Evolutionary conservation across 2,888 invertebrate species (phyloP).

Genomic region (Macaria notata): DNA sequence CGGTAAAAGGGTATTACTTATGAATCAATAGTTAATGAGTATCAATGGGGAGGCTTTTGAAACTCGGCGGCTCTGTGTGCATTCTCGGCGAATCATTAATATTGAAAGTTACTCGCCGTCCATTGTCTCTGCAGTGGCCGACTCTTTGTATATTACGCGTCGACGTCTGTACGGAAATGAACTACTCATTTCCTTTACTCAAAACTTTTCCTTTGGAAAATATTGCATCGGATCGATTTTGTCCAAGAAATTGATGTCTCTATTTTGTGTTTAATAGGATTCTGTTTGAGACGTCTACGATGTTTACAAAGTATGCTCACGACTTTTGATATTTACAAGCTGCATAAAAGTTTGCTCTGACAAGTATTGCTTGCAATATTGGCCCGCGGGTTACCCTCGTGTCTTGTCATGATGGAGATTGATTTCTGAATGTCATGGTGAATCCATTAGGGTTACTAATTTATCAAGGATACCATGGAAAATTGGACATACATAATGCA

Average conservation of each 20-base stretch:
- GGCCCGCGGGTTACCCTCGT: no score
- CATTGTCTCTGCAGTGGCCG: slow-evolving; percentile 73
- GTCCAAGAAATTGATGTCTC: slow-evolving; percentile 15
- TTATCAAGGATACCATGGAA: no score
- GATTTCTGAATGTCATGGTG: no score
- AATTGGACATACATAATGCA: no score
- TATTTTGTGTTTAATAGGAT: slow-evolving; percentile 14
- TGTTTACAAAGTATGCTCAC: not conserved
- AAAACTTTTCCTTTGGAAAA: slow-evolving; percentile 62
- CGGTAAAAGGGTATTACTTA: slow-evolving; percentile 79
- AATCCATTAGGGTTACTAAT: no score
- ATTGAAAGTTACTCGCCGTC: slow-evolving; percentile 73
- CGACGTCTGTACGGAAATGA: slow-evolving; percentile 59
- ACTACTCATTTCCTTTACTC: slow-evolving; percentile 73
- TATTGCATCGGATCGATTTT: slow-evolving; percentile 46
- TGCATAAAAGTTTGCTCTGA: not conserved
- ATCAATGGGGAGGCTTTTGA: slow-evolving; percentile 77
- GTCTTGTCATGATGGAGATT: no score
- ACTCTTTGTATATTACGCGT: slow-evolving; percentile 72
- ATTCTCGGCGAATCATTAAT: slow-evolving; percentile 78
- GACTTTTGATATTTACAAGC: no score
- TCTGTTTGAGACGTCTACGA: slow-evolving; percentile 1
- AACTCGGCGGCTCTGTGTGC: slow-evolving; percentile 70
- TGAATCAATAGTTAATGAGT: slow-evolving; percentile 81
- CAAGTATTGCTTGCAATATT: no score